Evolutionary conservation across 2,113 vertebrate species (phyloP), one percentile per base, ranked within the genome.

Genomic region (Neogale vison): DNA sequence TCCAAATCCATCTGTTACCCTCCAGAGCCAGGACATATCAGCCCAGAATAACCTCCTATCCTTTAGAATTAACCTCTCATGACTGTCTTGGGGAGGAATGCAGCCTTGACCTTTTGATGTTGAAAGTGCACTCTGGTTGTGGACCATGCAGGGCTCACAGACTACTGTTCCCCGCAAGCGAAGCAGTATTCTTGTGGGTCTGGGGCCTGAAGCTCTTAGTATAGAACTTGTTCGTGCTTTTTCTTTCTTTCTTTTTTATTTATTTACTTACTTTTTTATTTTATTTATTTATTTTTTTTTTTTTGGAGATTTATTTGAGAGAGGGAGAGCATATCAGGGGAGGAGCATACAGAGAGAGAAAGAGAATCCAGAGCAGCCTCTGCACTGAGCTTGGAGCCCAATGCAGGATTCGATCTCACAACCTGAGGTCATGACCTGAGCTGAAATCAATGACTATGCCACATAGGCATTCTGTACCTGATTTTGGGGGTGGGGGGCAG

Each of bases 1-100:
- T 91, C 71, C 50, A 90, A 57, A 83, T 82, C n/a, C 57, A 89
- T 93, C 92, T 93, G 69, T 77, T 81, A n/a, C 79, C 86, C 18
- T 50, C 55, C 13, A 67, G 83, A 90, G 39, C 61, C 69, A 59
- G 55, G 69, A 31, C 26, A 81, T 2, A 87, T 80, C 81, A 96
- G 57, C 45, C 47, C 92, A 76, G 80, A 39, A 81, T 87, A 93
- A 18, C 57, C 15, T 72, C 39, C 6, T 24, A 2, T 72, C 29
- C 55, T 12, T 67, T 39, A 39, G 21, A 93, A 20, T 20, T 36
- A 24, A 45, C 24, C 1, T 45, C 14, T 71, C 42, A 0, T 63
- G 45, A 21, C 59, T 12, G 6, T 9, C 21, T 8, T 13, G 10
- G 45, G 80, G 8, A n/a, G 89, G 77, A 71, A 39, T 7, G 12